Conservation (phyloP, 2,797 vertebrate genomes). For the Pitangus sulphuratus region DNA sequence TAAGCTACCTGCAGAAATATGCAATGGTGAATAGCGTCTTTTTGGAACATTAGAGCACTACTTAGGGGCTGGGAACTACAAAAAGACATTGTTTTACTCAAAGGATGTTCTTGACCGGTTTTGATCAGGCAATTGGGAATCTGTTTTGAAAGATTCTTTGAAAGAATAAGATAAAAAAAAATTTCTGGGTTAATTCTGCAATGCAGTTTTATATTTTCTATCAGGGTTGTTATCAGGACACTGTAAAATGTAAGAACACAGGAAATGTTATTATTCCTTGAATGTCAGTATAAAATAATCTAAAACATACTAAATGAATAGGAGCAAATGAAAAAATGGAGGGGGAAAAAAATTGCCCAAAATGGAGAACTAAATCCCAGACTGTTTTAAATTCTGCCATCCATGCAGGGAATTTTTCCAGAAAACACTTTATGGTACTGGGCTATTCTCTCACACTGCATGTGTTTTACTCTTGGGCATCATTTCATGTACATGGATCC, state of each 20-base stretch:
- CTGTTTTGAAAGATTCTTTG: neutral
- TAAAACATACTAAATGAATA: neutral
- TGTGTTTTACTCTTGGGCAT: neutral
- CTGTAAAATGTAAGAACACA: neutral
- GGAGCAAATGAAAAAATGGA: neutral
- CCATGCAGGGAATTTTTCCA: neutral
- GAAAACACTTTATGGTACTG: neutral
- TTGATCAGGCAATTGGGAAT: neutral
- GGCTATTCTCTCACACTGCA: neutral
- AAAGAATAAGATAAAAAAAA: neutral
- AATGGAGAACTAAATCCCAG: neutral
- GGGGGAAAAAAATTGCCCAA: neutral
- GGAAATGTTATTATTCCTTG: neutral
- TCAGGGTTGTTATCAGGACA: neutral
- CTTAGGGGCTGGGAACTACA: neutral
- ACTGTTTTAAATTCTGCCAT: neutral
- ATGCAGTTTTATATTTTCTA: neutral
- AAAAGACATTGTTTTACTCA: constrained; percentile 2
- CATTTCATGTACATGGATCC: neutral
- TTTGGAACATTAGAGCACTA: neutral
- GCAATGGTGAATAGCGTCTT: neutral
- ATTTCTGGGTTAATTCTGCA: neutral
- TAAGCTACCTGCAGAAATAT: constrained; percentile 3
- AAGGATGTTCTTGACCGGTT: neutral
- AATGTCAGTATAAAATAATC: neutral